Percentiles rank a stretch among this genome's conserved stretches.
Evolutionary conservation across 2,888 invertebrate genomes (phyloP).

Genomic region (Drosophila mayaguana): DNA sequence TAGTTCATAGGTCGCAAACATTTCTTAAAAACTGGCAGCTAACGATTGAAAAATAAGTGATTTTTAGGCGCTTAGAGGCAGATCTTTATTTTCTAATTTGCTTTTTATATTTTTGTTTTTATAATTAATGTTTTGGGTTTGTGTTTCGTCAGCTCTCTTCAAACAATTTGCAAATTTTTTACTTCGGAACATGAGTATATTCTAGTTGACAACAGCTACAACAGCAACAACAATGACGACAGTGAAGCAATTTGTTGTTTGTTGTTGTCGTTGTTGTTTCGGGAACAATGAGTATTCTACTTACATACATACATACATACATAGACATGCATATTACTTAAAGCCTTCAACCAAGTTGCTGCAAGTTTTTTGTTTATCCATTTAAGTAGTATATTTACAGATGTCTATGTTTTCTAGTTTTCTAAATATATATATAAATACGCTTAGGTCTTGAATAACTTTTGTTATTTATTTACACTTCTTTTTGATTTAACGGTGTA

Average conservation of each 20-base stretch:
- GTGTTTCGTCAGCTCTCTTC: slow-evolving; percentile 22
- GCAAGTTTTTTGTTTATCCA: slow-evolving; percentile 41
- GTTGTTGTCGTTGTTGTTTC: slow-evolving; percentile 55
- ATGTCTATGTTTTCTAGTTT: slow-evolving; percentile 37
- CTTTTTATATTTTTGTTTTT: slow-evolving; percentile 23
- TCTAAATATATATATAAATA: slow-evolving; percentile 9
- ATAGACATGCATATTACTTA: slow-evolving; percentile 33
- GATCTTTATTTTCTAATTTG: slow-evolving; percentile 22
- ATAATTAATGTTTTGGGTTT: slow-evolving; percentile 23
- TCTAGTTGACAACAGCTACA: slow-evolving; percentile 79
- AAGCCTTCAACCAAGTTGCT: slow-evolving; percentile 65
- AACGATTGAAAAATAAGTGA: slow-evolving; percentile 69
- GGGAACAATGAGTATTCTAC: slow-evolving; percentile 72
- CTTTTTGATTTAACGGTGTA: slow-evolving; percentile 41
- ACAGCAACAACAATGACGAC: slow-evolving; percentile 39
- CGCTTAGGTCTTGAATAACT: slow-evolving; percentile 30
- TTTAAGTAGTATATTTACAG: slow-evolving; percentile 34
- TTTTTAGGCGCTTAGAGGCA: slow-evolving; percentile 65
- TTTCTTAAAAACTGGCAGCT: slow-evolving; percentile 61
- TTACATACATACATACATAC: slow-evolving; percentile 34
- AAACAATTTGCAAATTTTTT: slow-evolving; percentile 38
- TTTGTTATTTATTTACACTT: slow-evolving; percentile 32
- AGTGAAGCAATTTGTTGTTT: slow-evolving; percentile 38
- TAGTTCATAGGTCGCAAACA: slow-evolving; percentile 71
- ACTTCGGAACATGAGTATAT: slow-evolving; percentile 76